Evolutionary conservation across 2,888 invertebrate species (phyloP), one percentile per base, ranked within the genome.

Genomic region (Sarcophaga rosellei): DNA sequence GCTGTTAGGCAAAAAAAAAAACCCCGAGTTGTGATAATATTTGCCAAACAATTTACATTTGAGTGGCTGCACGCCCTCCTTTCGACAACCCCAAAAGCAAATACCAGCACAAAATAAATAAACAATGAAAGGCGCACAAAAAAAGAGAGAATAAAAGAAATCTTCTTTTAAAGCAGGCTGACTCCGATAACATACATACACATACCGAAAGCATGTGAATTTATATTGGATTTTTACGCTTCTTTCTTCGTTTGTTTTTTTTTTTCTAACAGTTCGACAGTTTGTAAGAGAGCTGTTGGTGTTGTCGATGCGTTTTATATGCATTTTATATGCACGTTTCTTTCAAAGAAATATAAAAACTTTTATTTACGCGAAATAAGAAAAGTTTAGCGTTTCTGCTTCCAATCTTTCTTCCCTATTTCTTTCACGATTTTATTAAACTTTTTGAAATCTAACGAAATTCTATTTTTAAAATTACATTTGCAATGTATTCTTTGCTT

Each of bases 41-140:
- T 92, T 92, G 88, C 89, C 89, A 90, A 91, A 91, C 91, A 91
- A 91, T 91, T 91, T 91, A 91, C 91, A 87, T 86, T 86, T 78
- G 86, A 86, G 86, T 78, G 86, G 84, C 78, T 86, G 66, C 69
- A 10, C 44, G 35, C 35, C 44, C 63, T 25, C 35, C 61, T 73
- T 21, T 15, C 15, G 20, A 15, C 25, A 69, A 70, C 35, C 35
- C 35, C 35, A 35, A n/a, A 47, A 47, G 23, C 21, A 75, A 25
- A 75, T 21, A 74, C 20, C 59, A 35, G 8, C 35, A 63, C 69
- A 62, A 23, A 78, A 78, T 62, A 69, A 61, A 59, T 66, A 66
- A 76, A 66, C 76, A 76, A 66, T 21, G 65, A 65, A 65, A 35
- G 65, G 35, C 65, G n/a, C 25, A 65, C 35, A 63, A 25, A 23